Evolutionary conservation across 2,113 vertebrate genomes (phyloP).

Genomic region (Callospermophilus lateralis): DNA sequence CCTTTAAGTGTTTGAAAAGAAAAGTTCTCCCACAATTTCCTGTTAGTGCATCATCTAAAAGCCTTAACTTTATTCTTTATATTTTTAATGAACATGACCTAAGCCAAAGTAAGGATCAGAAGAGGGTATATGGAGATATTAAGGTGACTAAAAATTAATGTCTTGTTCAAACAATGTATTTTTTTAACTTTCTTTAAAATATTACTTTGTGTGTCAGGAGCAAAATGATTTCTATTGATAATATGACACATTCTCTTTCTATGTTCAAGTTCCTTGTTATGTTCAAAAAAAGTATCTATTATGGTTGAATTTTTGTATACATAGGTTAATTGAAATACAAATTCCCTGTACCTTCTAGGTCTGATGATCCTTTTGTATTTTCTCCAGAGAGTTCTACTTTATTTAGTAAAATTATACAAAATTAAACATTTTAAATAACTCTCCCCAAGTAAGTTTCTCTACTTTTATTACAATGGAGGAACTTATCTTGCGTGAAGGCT

Average conservation of each 20-base stretch:
- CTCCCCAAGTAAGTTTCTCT: background rate
- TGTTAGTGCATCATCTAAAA: background rate
- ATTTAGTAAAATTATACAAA: background rate
- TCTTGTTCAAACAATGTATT: background rate
- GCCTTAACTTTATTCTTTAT: background rate
- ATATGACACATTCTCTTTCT: background rate
- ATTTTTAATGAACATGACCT: background rate
- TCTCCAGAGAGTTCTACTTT: background rate
- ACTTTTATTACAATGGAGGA: background rate
- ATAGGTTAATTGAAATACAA: background rate
- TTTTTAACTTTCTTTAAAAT: background rate
- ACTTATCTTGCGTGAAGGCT: background rate
- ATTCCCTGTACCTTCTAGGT: background rate
- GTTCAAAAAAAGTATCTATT: background rate
- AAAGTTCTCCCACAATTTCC: background rate
- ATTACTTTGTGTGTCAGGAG: background rate
- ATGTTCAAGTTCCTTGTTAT: background rate
- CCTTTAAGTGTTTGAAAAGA: background rate
- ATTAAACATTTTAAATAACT: background rate
- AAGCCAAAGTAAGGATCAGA: background rate
- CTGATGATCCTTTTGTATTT: background rate
- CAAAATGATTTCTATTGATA: background rate
- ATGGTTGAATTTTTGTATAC: background rate
- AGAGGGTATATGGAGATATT: background rate
- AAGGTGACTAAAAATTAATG: background rate